Base-by-base conservation (phyloP, 2,113 vertebrate species). In the Aphyosemion australe region DNA sequence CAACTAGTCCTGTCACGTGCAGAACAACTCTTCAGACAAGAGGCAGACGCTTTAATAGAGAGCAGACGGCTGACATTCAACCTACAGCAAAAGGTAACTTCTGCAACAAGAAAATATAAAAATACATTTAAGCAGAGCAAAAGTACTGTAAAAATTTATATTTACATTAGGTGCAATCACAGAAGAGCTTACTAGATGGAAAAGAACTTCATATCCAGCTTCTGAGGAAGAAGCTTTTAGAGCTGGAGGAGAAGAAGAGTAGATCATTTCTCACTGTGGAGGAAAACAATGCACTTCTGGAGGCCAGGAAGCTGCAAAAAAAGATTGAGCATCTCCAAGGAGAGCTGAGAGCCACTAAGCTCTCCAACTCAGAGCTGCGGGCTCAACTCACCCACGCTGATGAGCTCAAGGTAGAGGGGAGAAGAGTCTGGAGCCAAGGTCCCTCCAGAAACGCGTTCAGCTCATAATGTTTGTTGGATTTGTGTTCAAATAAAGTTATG, bases 191-290 rank as follows among this genome's bases (percentile, higher is more conserved):
- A 37, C 9, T 37, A 37, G 34, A 37, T 8, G 9, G 94, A 96
- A 95, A 81, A 86, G 94, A 93, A 8, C 84, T 98, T n/a, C 94
- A 97, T 59, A 26, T 95, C 86, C 95, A 91, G 21, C 88, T 98
- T 37, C 87, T 98, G 80, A 89, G 91, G 58, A 94, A 92, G 88
- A 97, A 98, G 85, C 86, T 97, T 55, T 73, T 74, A 0, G 94
- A 95, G 60, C 85, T 97, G 87, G 94, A 97, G 82, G 92, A 93
- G 65, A 94, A 96, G 85, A 95, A 89, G 74, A 91, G 92, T 80
- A 72, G 70, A 37, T 12, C 88, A 0, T 82, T 87, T 0, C 18
- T 95, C 87, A 90, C 87, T 0, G 61, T 87, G 57, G 92, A 95
- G 75, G 34, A 90, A 57, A 94, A 95, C 0, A 92, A 95, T 9